phyloP scores from a whole-genome alignment of 2,888 invertebrate species.

The Thyatira batis region DNA sequence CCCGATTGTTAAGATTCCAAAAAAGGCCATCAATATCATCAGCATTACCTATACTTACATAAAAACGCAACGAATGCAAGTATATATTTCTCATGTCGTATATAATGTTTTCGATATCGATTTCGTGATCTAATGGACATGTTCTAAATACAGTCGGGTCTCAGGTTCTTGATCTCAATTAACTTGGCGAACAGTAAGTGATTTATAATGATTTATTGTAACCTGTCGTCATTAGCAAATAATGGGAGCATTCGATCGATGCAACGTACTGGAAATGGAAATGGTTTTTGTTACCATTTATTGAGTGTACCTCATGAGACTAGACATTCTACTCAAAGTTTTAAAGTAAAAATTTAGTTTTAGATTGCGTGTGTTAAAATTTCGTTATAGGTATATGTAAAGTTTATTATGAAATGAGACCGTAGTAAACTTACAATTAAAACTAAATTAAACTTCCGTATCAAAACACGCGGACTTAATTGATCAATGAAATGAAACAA shows the following conservation, averaged over 20 bases:
- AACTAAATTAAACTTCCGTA: background rate
- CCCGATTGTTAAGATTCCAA: too few species aligned
- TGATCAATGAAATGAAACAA: background rate
- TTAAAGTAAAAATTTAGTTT: too few species aligned
- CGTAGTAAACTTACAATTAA: too few species aligned
- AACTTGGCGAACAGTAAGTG: slow-evolving; percentile 18
- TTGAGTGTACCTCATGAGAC: background rate
- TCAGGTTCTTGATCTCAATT: slow-evolving; percentile 19
- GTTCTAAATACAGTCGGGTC: slow-evolving; percentile 13
- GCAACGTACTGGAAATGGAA: background rate
- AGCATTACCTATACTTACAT: too few species aligned
- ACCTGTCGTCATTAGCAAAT: slow-evolving; percentile 4
- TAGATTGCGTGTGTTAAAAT: too few species aligned
- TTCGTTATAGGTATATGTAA: too few species aligned
- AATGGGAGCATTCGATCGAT: background rate
- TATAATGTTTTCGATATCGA: background rate
- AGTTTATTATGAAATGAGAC: too few species aligned
- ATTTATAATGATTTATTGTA: slow-evolving; percentile 23
- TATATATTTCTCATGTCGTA: background rate
- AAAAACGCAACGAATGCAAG: background rate
- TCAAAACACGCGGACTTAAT: background rate
- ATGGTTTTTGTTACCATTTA: background rate
- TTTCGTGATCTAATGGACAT: slow-evolving; percentile 6
- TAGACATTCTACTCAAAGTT: too few species aligned
- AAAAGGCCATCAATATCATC: too few species aligned